Evolutionary conservation across 2,888 invertebrate species (phyloP), one percentile per base, ranked within the genome.

Genomic region (Cistogaster globosa): DNA sequence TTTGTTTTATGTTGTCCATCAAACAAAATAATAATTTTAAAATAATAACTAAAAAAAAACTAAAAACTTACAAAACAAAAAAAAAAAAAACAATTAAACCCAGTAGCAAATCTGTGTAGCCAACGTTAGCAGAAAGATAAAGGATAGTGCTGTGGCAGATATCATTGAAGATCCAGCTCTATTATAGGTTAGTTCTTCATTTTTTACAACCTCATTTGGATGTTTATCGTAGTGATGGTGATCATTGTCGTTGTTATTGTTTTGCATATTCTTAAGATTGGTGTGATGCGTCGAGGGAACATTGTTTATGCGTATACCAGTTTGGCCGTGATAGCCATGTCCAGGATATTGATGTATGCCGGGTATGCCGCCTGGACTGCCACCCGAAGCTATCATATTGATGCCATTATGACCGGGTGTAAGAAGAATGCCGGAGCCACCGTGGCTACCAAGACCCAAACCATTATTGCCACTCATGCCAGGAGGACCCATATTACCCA

Each of bases 181-280:
- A 90, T 94, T 95, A 91, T 96, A 96, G 80, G 97, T 97, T 91
- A 98, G 93, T 94, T 97, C 97, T 93, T 97, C 97, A 92, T 97
- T 97, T 94, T 97, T 98, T 90, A 97, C 97, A 89, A 97, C 97
- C 93, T 98, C 97, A 93, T 97, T 98, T 84, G 96, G 97, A 93
- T 96, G 95, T 92, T 97, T 97, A 91, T 97, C 97, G 91, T 96
- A 96, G 92, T 96, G 96, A 94, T 96, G 83, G 89, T 90, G 89
- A 88, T 91, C 88, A 88, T 90, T 90, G 86, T 87, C 87, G 89
- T 90, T 78, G 86, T 87, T 86, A 83, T 88, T 90, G 60, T 76
- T 82, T 67, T 85, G 82, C 69, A 85, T 85, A 84, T 89, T 90
- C 87, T 91, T 91, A 84, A 90, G 89, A 84, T 89, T 88, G 75